phyloP scores from a whole-genome alignment of 92 coral and sea anemone species.

The Nematostella vectensis region DNA sequence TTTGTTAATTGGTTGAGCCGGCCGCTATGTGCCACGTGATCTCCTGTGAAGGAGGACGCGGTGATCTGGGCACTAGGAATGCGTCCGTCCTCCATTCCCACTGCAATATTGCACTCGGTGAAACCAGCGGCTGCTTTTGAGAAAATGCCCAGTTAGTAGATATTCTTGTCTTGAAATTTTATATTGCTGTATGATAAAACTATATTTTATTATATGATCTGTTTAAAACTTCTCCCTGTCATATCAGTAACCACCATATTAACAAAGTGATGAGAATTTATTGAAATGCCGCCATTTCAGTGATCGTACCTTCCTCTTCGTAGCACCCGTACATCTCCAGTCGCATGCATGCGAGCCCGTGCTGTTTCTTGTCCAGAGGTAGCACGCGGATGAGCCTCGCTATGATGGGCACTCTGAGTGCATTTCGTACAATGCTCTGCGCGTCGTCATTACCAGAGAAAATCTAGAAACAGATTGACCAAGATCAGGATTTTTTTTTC shows the following conservation, averaged over 20 bases:
- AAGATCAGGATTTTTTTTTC: neutral
- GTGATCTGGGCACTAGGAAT: conserved; percentile 45
- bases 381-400: conserved; percentile 69
- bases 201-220: too few species aligned
- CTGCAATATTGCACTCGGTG: conserved; percentile 51
- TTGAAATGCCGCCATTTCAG: too few species aligned
- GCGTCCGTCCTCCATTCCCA: conserved; percentile 59
- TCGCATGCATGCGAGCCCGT: conserved; percentile 79
- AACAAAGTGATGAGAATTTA: too few species aligned
- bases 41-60: conserved; percentile 37
- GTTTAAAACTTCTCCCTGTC: too few species aligned
- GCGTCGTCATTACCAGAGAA: conserved; percentile 70
- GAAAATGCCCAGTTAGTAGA: neutral
- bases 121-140: conserved; percentile 15
- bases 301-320: conserved; percentile 28
- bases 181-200: neutral
- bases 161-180: neutral
- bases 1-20: conserved; percentile 42
- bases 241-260: too few species aligned
- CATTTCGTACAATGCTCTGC: conserved; percentile 31
- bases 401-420: conserved; percentile 43
- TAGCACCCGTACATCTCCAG: conserved; percentile 80
- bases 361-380: conserved; percentile 61
- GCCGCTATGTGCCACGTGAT: conserved; percentile 35
- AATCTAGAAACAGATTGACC: conserved; percentile 29